Evolutionary conservation across 2,797 vertebrate genomes (phyloP), one percentile per base, ranked within the genome.

Genomic region (Sciaenops ocellatus): DNA sequence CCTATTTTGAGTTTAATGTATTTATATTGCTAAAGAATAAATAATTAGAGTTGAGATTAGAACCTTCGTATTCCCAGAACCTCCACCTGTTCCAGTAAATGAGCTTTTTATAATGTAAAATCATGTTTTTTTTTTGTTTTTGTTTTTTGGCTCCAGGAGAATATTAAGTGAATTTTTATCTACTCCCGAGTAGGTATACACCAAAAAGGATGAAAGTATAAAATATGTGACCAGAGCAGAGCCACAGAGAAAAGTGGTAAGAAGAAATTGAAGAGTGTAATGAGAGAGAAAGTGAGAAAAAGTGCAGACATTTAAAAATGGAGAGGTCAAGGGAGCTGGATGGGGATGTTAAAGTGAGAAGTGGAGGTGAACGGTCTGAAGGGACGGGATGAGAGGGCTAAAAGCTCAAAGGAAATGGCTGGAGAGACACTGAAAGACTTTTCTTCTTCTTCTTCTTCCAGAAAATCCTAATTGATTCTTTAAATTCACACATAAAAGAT

Each of bases 261-360:
- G 10, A 57, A 24, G 34, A 56, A 47, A 52, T 2, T 41, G 16
- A 15, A 48, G 5, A 56, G 20, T n/a, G 62, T 47, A 61, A 46
- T 64, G 59, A 79, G 46, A 76, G 12, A 67, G 47, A 65, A 60
- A 72, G 41, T 2, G 12, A 67, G 51, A 63, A 70, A 62, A 64
- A 26, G 26, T 9, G 50, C 28, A 64, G 30, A 61, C n/a, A 47
- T 74, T 81, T 28, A 52, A 69, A 34, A 69, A 73, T 52, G 3
- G 61, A 60, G 73, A 77, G 52, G 56, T 60, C 44, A 24, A 16
- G 59, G 54, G 73, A 55, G 63, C 28, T 48, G 63, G 30, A 68
- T 30, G 55, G 11, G 5, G 42, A 34, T 26, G 54, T 30, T 20
- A 59, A 50, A 17, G 44, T 22, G 46, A 71, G 62, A 71, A 38